Evolutionary conservation across 2,797 vertebrate genomes (phyloP).

Genomic region (Parauchenoglanis ngamensis): DNA sequence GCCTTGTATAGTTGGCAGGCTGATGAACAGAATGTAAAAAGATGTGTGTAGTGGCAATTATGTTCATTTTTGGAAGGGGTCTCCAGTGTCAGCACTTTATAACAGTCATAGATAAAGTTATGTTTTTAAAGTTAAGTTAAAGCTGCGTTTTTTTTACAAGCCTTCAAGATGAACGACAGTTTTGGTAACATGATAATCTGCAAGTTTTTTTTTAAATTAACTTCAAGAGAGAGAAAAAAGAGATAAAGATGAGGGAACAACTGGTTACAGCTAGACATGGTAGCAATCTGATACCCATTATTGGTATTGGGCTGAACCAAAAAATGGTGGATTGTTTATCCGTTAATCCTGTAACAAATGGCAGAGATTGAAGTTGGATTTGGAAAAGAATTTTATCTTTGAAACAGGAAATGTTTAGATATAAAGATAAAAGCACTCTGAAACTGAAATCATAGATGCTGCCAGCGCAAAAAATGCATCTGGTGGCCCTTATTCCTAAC

Average conservation of each 20-base stretch:
- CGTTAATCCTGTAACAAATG: not conserved
- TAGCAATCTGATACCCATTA: not conserved
- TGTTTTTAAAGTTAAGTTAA: too few relatives aligned
- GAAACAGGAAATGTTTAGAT: not conserved
- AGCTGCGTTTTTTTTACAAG: not conserved
- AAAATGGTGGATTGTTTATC: not conserved
- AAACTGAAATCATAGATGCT: too few relatives aligned
- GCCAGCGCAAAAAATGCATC: too few relatives aligned
- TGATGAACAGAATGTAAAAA: not conserved
- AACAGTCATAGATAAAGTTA: not conserved
- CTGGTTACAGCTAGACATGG: not conserved
- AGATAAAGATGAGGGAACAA: not conserved
- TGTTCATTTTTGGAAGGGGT: not conserved
- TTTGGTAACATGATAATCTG: not conserved
- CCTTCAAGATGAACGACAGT: not conserved
- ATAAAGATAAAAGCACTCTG: not conserved
- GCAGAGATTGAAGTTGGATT: not conserved
- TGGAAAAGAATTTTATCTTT: not conserved
- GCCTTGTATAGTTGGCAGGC: not conserved
- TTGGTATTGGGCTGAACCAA: not conserved
- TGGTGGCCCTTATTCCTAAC: not conserved
- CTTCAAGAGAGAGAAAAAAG: not conserved
- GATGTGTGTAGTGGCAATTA: not conserved
- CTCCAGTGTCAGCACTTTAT: not conserved
- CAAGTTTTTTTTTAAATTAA: not conserved